Base-by-base conservation (phyloP, 2,113 vertebrate genomes). In the Nyctibius bracteatus region DNA sequence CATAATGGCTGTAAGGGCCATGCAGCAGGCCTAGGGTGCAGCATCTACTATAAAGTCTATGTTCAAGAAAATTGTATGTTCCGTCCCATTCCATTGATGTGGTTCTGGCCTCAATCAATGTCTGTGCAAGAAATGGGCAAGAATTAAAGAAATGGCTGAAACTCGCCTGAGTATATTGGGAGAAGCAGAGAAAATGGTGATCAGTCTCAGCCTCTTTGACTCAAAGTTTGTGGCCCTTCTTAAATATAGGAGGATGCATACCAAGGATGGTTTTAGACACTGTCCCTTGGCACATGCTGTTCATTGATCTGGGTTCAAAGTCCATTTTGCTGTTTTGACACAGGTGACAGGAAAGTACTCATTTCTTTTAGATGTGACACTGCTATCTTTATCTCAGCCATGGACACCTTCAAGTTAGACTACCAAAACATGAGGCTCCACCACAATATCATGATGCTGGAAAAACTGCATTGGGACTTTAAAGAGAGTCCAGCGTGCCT, bases 1-100 rank as follows among this genome's bases (percentile, higher is more conserved):
- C 12, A 2, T 17, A 8, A 4, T 16, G 20, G 10, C 19, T 39
- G 0, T 6, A 10, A 14, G 14, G 12, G 2, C 8, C n/a, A 17
- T 24, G 33, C 11, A 81, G 15, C 46, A 73, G 23, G 14, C 19
- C 37, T 35, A 22, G 21, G 10, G 6, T 31, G 10, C n/a, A 81
- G 12, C 11, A 18, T 12, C n/a, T 61, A 11, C 58, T 65, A 24
- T 47, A 6, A 86, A 44, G 19, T n/a, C 41, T 41, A 14, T 4
- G 1, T 44, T 68, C 24, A 52, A 28, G 44, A 37, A 28, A 70
- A 43, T 12, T 17, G 14, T 3, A 18, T 39, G 2, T 52, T 90
- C 33, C 16, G 44, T 30, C 21, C 7, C 12, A 18, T 59, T 84
- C 86, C 17, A 10, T 9, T 67, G 11, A 47, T 37, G 28, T 30